Evolutionary conservation across 2,797 vertebrate species (phyloP).

Genomic region (Decapterus maruadsi): DNA sequence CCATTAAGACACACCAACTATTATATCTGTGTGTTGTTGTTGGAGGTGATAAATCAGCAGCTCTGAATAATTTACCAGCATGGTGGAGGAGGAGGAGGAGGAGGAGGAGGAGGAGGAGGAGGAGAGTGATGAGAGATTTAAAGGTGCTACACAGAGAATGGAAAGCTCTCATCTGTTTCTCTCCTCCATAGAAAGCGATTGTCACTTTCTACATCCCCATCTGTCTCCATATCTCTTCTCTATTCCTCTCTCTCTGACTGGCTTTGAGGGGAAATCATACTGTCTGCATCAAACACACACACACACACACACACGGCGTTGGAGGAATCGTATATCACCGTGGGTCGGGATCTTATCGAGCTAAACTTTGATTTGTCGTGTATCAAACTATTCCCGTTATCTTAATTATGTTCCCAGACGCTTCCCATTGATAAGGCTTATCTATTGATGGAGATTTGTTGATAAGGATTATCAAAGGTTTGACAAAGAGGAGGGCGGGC

Average conservation of each 20-base stretch:
- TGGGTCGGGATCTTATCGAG: conserved; percentile 29
- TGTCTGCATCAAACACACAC: conserved; percentile 5
- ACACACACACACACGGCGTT: not conserved
- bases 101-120: conserved; percentile 43
- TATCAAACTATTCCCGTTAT: conserved; percentile 38
- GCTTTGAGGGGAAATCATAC: conserved; percentile 6
- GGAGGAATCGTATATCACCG: conserved; percentile 23
- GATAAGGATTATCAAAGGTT: conserved; percentile 39
- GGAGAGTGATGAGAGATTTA: conserved; percentile 59
- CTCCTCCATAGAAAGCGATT: conserved; percentile 2
- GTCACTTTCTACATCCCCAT: conserved; percentile 14
- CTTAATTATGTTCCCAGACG: conserved; percentile 50
- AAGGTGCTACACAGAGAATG: conserved; percentile 52
- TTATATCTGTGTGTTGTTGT: conserved; percentile 71
- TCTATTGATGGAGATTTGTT: conserved; percentile 33
- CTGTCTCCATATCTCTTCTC: conserved; percentile 20
- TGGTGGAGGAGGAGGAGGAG: conserved; percentile 51
- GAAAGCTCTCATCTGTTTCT: conserved; percentile 51
- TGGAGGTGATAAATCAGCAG: conserved; percentile 76
- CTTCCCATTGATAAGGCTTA: conserved; percentile 38
- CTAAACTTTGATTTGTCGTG: conserved; percentile 40
- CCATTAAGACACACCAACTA: conserved; percentile 70
- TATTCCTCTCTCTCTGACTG: conserved; percentile 13
- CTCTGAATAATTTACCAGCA: conserved; percentile 80
- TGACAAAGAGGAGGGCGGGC: conserved; percentile 29